A percentile compares a stretch with the other conserved stretches of the same genome.
Evolutionary conservation across 92 coral and sea anemone genomes (phyloP).

Genomic region (Scolanthus callimorphus): DNA sequence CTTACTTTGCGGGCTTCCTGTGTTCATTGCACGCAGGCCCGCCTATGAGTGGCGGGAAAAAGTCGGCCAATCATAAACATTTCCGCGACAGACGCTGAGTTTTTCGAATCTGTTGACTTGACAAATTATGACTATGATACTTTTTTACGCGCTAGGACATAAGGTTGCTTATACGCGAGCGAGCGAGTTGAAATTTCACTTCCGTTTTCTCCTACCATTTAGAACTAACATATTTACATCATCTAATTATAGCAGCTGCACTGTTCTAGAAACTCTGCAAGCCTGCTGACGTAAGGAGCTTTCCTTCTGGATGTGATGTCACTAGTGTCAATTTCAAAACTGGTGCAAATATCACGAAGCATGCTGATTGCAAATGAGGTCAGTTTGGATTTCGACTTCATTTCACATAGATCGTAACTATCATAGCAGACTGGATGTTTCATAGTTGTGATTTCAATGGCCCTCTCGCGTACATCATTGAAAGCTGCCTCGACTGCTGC

Average conservation of each 20-base stretch:
- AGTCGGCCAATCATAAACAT: too few relatives aligned
- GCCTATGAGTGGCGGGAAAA: too few relatives aligned
- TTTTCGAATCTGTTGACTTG: too few relatives aligned
- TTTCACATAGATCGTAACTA: slow-evolving; percentile 30
- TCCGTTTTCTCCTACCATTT: too few relatives aligned
- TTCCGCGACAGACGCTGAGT: too few relatives aligned
- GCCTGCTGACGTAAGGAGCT: slow-evolving; percentile 19
- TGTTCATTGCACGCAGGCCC: too few relatives aligned
- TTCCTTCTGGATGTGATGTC: slow-evolving; percentile 30
- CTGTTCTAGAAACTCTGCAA: neutral
- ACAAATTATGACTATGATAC: too few relatives aligned
- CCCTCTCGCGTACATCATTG: slow-evolving; percentile 32
- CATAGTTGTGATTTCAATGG: slow-evolving; percentile 24
- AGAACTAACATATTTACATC: too few relatives aligned
- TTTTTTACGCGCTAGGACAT: too few relatives aligned
- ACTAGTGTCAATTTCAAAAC: slow-evolving; percentile 28
- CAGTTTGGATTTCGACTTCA: slow-evolving; percentile 41
- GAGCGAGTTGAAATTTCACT: too few relatives aligned
- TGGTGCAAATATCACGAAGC: slow-evolving; percentile 57
- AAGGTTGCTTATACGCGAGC: too few relatives aligned
- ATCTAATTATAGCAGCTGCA: slow-evolving; percentile 8
- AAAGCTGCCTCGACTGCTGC: slow-evolving; percentile 27
- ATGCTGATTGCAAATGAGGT: slow-evolving; percentile 44
- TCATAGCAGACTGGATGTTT: slow-evolving; percentile 48
- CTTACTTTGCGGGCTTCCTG: too few relatives aligned